Percentiles rank a stretch among this genome's conserved stretches.
Conservation (phyloP, 2,888 invertebrate species). For the Syritta pipiens region DNA sequence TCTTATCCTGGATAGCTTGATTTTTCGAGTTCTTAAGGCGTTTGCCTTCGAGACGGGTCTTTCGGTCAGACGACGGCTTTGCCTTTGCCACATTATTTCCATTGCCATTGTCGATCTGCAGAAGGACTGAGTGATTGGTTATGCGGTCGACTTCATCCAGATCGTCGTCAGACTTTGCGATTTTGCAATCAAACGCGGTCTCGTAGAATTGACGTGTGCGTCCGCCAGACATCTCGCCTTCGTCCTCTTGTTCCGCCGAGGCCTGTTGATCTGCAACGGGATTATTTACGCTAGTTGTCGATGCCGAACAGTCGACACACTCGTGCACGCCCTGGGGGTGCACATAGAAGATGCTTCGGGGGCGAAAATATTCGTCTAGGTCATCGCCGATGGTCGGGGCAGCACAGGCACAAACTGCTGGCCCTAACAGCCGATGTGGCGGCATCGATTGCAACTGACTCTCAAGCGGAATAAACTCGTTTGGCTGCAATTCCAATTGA, state of each 20-base stretch:
- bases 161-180: constrained; percentile 88
- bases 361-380: constrained; percentile 83
- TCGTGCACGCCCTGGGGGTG: constrained; percentile 84
- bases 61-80: constrained; percentile 71
- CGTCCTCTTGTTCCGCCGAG: constrained; percentile 71
- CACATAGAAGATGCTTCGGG: constrained; percentile 85
- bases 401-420: constrained; percentile 87
- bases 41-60: constrained; percentile 76
- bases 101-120: constrained; percentile 81
- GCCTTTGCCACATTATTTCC: constrained; percentile 72
- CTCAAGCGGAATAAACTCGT: constrained; percentile 70
- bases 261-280: constrained; percentile 23
- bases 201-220: constrained; percentile 90
- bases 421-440: constrained; percentile 84
- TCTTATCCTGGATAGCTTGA: constrained; percentile 77
- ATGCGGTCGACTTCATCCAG: constrained; percentile 90
- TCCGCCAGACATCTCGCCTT: constrained; percentile 80
- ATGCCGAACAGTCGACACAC: constrained; percentile 77
- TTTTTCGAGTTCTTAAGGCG: constrained; percentile 78
- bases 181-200: constrained; percentile 93
- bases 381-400: constrained; percentile 83
- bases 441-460: constrained; percentile 82
- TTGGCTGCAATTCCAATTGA: constrained; percentile 71
- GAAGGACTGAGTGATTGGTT: constrained; percentile 88
- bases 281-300: constrained; percentile 61